Conservation (phyloP, 2,113 vertebrate genomes). For the Trachemys scripta region DNA sequence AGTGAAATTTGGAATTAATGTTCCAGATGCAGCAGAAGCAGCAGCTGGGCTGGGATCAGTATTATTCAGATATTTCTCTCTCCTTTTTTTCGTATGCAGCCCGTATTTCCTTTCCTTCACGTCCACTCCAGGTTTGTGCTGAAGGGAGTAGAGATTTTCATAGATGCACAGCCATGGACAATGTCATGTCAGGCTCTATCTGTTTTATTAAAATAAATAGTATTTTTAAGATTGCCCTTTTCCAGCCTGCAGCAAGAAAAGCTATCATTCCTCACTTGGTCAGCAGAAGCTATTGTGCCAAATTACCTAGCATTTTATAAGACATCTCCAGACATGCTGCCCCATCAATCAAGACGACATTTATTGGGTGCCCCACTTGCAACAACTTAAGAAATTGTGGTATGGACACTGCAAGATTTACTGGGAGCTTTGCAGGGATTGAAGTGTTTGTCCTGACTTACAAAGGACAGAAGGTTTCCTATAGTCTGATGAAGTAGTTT, state of each 20-base stretch:
- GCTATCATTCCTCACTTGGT: conserved; percentile 37
- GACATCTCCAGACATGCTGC: conserved; percentile 46
- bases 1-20: not conserved
- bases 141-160: accelerated
- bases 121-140: not conserved
- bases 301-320: conserved; percentile 64
- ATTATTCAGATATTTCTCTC: not conserved
- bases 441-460: not conserved
- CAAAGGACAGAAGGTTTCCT: not conserved
- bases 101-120: not conserved
- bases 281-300: conserved; percentile 35
- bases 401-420: conserved; percentile 42
- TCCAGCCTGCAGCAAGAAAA: too few species aligned
- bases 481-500: not conserved
- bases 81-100: not conserved
- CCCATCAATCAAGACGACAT: conserved; percentile 69
- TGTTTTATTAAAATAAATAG: conserved; percentile 65
- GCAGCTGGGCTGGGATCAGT: not conserved
- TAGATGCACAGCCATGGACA: not conserved
- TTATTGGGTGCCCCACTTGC: conserved; percentile 56
- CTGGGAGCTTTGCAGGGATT: not conserved
- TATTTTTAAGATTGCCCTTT: conserved; percentile 16
- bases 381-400: conserved; percentile 30
- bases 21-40: not conserved
- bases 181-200: not conserved